Conservation (phyloP, 2,113 vertebrate genomes). For the Atlantisia rogersi region DNA sequence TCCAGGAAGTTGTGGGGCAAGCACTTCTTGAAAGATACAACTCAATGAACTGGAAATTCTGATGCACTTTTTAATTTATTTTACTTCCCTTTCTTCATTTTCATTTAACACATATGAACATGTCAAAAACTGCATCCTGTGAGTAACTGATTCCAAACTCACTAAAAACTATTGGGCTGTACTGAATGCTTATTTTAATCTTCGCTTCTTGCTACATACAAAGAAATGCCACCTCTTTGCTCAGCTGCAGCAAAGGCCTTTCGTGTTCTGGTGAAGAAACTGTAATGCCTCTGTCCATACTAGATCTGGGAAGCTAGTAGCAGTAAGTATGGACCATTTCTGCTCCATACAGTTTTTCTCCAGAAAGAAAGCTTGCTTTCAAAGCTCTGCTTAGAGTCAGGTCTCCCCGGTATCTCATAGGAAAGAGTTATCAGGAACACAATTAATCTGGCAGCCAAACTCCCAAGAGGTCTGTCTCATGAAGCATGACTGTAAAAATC, state of each 20-base stretch:
- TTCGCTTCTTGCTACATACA: neutral
- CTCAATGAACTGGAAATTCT: neutral
- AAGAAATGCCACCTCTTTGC: neutral
- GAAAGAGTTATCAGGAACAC: neutral
- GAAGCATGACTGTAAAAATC: neutral
- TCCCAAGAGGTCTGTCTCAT: neutral
- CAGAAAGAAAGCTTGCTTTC: neutral
- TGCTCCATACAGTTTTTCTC: neutral
- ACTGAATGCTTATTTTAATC: neutral
- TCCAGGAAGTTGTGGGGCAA: neutral
- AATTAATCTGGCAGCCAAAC: neutral
- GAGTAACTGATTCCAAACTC: neutral
- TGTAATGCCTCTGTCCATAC: neutral
- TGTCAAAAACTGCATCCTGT: neutral
- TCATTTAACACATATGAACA: neutral
- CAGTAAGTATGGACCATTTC: neutral
- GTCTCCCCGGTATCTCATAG: neutral
- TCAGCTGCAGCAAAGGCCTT: neutral
- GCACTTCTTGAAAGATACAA: neutral
- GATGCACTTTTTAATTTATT: neutral
- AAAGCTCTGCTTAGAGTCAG: neutral
- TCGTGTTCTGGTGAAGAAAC: neutral
- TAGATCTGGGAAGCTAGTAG: neutral
- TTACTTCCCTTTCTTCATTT: neutral
- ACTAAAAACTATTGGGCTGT: neutral